phyloP scores from a whole-genome alignment of 2,113 vertebrate species.

The Carlito syrichta region DNA sequence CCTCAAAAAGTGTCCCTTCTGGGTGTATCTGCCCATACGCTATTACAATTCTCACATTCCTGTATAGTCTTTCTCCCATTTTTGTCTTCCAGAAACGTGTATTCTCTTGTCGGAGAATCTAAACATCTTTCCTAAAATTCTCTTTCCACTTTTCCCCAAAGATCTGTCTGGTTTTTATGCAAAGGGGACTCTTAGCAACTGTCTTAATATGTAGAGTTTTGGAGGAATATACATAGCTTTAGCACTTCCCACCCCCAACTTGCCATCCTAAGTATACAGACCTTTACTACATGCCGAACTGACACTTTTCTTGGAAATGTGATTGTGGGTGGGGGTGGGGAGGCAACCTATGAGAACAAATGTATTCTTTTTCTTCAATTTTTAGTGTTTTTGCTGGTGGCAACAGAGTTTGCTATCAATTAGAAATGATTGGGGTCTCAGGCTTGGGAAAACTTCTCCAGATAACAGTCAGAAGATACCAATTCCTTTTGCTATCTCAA shows the following conservation, averaged over 20 bases:
- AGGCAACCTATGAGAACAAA: background rate
- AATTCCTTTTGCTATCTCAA: constrained; percentile 18
- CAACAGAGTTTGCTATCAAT: constrained; percentile 39
- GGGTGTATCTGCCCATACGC: rapidly evolving
- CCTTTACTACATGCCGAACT: background rate
- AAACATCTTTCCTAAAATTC: background rate
- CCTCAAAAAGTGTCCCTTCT: background rate
- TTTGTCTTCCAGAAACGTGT: background rate
- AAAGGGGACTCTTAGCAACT: background rate
- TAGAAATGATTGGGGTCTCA: constrained; percentile 45
- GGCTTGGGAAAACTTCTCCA: constrained; percentile 13
- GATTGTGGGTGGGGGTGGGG: background rate
- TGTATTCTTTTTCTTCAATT: constrained; percentile 36
- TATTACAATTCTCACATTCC: background rate
- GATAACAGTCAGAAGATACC: constrained; percentile 20
- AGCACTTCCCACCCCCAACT: background rate
- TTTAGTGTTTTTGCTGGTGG: constrained; percentile 43
- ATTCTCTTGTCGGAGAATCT: background rate
- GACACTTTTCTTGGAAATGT: constrained; percentile 9
- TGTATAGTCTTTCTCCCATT: background rate
- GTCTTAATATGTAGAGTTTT: background rate
- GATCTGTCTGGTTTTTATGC: background rate
- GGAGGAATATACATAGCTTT: background rate
- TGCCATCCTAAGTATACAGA: background rate
- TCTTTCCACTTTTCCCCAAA: background rate